phyloP scores from a whole-genome alignment of 2,888 invertebrate genomes.

The Thecophora atra region DNA sequence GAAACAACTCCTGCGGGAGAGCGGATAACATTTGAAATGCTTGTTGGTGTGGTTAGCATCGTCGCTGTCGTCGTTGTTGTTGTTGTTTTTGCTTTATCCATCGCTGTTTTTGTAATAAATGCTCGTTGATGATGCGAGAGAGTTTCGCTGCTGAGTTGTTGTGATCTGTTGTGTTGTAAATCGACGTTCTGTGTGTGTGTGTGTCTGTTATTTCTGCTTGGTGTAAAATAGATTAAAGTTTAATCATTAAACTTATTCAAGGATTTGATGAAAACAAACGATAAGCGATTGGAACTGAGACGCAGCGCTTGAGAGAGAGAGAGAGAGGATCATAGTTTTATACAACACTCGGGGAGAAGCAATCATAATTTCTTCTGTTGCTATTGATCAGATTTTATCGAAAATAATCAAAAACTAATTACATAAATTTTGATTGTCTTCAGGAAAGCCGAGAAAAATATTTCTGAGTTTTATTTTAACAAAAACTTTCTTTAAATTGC shows the following conservation, averaged over 20 bases:
- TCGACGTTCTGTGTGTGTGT: too few species aligned
- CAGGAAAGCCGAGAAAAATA: too few species aligned
- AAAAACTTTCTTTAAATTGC: background rate
- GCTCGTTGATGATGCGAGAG: too few species aligned
- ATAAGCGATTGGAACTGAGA: background rate
- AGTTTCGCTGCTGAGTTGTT: too few species aligned
- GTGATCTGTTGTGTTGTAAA: too few species aligned
- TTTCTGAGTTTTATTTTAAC: background rate
- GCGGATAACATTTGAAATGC: slow-evolving; percentile 14
- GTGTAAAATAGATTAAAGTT: too few species aligned
- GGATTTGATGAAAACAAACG: too few species aligned
- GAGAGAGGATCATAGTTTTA: background rate
- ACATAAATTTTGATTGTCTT: background rate
- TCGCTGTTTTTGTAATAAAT: too few species aligned
- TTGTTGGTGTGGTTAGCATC: background rate
- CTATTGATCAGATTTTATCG: background rate
- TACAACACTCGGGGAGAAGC: background rate
- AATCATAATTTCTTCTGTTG: background rate
- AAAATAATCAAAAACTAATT: background rate
- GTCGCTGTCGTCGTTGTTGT: background rate
- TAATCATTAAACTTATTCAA: too few species aligned
- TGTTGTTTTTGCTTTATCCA: background rate
- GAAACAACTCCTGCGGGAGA: background rate
- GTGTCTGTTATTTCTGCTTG: too few species aligned
- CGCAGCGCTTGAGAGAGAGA: background rate